Evolutionary conservation across 2,113 vertebrate species (phyloP).

Genomic region (Tachysurus fulvidraco): DNA sequence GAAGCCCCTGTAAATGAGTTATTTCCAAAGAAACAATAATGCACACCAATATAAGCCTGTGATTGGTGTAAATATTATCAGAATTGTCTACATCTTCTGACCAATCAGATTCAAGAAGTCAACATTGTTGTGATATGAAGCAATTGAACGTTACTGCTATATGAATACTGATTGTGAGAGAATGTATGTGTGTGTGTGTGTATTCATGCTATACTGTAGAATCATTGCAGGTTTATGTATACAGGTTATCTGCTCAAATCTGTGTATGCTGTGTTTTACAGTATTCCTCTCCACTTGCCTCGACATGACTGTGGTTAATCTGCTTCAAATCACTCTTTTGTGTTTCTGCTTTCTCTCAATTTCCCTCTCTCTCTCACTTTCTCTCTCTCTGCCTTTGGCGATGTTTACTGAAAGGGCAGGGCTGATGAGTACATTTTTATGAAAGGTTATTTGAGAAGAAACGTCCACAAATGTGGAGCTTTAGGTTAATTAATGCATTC

Average conservation of each 20-base stretch:
- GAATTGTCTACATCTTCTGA: background rate
- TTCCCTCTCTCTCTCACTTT: no score
- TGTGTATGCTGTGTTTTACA: background rate
- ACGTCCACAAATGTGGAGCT: no score
- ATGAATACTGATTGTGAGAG: background rate
- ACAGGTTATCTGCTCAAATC: background rate
- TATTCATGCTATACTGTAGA: background rate
- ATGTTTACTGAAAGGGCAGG: slow-evolving; percentile 10
- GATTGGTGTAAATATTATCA: background rate
- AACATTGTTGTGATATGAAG: background rate
- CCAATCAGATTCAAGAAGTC: background rate
- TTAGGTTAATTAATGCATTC: background rate
- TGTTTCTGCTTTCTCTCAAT: background rate
- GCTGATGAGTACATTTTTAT: background rate
- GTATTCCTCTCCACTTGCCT: slow-evolving; percentile 7
- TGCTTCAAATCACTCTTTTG: slow-evolving; percentile 1
- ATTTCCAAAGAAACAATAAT: background rate
- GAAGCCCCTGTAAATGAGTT: background rate
- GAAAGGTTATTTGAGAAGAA: background rate
- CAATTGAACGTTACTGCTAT: background rate
- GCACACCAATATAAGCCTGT: background rate
- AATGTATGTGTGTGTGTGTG: background rate
- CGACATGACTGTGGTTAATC: slow-evolving; percentile 17
- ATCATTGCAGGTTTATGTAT: background rate
- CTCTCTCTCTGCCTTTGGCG: background rate